Percentiles rank a stretch among this genome's conserved stretches.
These are phyloP conservation scores for Actinopyga echinites DNA, from an alignment of 53 echinoderm and acorn worm species.

Conservation along the genomic window DNA sequence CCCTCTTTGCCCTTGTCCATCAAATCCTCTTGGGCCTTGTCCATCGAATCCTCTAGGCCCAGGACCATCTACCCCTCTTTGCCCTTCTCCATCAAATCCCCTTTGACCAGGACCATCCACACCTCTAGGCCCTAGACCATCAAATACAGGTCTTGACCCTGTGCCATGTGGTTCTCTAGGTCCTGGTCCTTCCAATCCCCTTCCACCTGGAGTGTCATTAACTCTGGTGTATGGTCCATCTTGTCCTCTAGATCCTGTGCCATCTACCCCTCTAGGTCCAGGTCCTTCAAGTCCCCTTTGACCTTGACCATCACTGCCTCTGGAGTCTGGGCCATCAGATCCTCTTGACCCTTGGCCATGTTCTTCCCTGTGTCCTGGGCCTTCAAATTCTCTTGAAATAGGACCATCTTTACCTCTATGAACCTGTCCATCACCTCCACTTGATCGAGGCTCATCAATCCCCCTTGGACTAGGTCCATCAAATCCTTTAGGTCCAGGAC, in stretches of 20 bases:
- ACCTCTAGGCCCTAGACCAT: conserved; percentile 15
- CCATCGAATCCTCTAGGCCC: conserved; percentile 6
- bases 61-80: conserved; percentile 25
- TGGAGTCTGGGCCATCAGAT: background rate
- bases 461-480: conserved; percentile 16
- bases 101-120: conserved; percentile 18
- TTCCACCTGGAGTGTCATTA: background rate
- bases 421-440: background rate
- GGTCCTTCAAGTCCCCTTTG: conserved; percentile 25
- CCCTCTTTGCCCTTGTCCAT: background rate
- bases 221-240: conserved; percentile 9
- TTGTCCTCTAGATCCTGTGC: background rate
- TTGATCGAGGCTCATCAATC: background rate
- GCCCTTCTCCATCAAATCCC: too few relatives aligned
- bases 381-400: background rate
- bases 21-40: conserved; percentile 18
- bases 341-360: background rate
- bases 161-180: conserved; percentile 27
- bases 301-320: background rate
- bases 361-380: background rate
- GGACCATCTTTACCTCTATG: background rate
- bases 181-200: conserved; percentile 31
- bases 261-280: conserved; percentile 40
- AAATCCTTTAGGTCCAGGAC: conserved; percentile 10
- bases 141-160: background rate